Base-by-base conservation (phyloP, 1,140 invertebrate species). In the Drosophila novamexicana region DNA sequence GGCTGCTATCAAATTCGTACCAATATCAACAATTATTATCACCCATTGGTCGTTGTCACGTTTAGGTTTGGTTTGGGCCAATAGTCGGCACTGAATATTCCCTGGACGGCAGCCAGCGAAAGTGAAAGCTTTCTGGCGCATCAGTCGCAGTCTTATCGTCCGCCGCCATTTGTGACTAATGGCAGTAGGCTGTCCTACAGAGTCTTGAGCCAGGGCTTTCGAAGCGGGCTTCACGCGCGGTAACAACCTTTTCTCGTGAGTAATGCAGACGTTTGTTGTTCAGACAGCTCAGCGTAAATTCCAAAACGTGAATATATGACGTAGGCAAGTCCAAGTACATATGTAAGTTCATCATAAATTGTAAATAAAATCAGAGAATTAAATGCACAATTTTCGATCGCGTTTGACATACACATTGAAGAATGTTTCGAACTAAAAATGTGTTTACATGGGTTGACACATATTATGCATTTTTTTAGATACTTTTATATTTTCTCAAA, bases 91-190 rank as follows among this genome's bases (percentile, higher is more conserved):
- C 37, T 53, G 39, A 57, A 45, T 59, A 42, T 57, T 52, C 10
- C 42, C 22, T 22, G 56, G 65, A 42, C 71, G 12, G n/a, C 4
- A 47, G 16, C 37, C 58, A 45, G 45, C 22, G 64, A 77, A 68
- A 73, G 75, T 74, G 75, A 77, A 77, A 74, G 70, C 61, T 58
- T 66, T 49, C 62, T 40, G 44, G 66, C 39, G 18, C 64, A 68
- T 59, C 47, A 39, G 14, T 65, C 58, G 1, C 18, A 1, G 8
- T 37, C 53, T 65, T 71, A 65, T 65, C 61, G 36, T 42, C 29
- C 47, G 57, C 22, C 39, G 14, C 4, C 65, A 9, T n/a, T 54
- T 56, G 59, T 71, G 68, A 64, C 68, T 71, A 71, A 71, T 71
- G 57, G 37, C 12, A 22, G 34, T 47, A 29, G 18, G 32, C 47